phyloP scores from a whole-genome alignment of 2,797 vertebrate species.

The Alauda arvensis region DNA sequence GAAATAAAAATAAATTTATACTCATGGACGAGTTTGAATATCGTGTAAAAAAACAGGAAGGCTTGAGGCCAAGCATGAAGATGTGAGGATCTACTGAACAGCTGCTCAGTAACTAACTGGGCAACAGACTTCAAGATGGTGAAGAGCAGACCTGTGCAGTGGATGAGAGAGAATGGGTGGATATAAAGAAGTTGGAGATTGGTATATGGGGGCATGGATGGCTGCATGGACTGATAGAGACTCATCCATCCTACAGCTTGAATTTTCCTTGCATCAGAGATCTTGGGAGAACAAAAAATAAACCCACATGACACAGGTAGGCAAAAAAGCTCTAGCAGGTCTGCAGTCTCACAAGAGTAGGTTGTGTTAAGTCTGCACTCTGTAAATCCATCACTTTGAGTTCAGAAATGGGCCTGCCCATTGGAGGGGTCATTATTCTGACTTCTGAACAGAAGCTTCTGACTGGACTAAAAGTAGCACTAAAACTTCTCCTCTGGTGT shows the following conservation, averaged over 20 bases:
- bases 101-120: not conserved
- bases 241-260: not conserved
- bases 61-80: not conserved
- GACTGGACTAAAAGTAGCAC: not conserved
- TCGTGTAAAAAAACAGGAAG: not conserved
- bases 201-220: not conserved
- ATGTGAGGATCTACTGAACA: not conserved
- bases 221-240: not conserved
- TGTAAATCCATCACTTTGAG: not conserved
- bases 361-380: not conserved
- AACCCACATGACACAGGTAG: not conserved
- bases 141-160: not conserved
- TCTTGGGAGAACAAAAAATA: not conserved
- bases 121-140: not conserved
- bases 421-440: not conserved
- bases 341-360: not conserved
- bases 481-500: not conserved
- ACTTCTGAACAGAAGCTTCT: not conserved
- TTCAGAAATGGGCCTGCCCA: not conserved
- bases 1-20: conserved; percentile 36
- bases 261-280: not conserved
- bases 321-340: not conserved
- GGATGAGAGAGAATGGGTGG: not conserved
- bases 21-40: not conserved
- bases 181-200: not conserved